Evolutionary conservation across 2,888 invertebrate genomes (phyloP).

Genomic region (Chloroclystis v-ata): DNA sequence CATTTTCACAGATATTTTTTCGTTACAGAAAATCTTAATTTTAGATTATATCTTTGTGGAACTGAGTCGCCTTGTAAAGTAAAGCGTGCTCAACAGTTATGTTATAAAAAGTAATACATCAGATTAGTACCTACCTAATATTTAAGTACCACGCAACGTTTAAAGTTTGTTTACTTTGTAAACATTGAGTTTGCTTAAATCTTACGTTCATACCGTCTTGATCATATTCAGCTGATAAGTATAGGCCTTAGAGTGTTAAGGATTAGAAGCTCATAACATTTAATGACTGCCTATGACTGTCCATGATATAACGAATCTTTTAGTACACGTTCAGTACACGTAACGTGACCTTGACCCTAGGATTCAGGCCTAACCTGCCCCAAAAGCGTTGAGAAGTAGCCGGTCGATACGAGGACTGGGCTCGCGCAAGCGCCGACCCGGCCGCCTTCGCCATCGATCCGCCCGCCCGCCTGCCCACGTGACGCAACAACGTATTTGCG

Average conservation of each 20-base stretch:
- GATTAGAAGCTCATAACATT: conserved; percentile 18
- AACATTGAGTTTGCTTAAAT: neutral
- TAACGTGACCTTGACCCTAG: conserved; percentile 76
- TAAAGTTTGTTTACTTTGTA: neutral
- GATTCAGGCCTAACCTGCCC: conserved; percentile 78
- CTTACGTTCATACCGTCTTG: neutral
- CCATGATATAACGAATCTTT: conserved; percentile 35
- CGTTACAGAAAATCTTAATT: no score
- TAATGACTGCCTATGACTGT: conserved; percentile 27
- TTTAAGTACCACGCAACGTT: conserved; percentile 5
- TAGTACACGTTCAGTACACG: conserved; percentile 41
- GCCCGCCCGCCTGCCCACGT: conserved; percentile 72
- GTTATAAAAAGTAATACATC: neutral
- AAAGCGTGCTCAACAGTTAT: neutral
- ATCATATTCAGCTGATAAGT: neutral
- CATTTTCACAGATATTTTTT: no score
- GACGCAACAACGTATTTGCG: conserved; percentile 74
- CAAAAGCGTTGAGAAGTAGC: conserved; percentile 70
- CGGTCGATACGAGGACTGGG: conserved; percentile 66
- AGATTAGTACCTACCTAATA: neutral
- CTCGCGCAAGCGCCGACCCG: conserved; percentile 64
- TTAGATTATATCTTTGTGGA: no score
- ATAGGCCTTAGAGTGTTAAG: neutral
- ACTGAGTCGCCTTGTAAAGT: no score
- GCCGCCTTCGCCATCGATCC: conserved; percentile 64